Percentiles rank a stretch among this genome's conserved stretches.
Evolutionary conservation across 2,113 vertebrate species (phyloP).

Genomic region (Circaetus gallicus): DNA sequence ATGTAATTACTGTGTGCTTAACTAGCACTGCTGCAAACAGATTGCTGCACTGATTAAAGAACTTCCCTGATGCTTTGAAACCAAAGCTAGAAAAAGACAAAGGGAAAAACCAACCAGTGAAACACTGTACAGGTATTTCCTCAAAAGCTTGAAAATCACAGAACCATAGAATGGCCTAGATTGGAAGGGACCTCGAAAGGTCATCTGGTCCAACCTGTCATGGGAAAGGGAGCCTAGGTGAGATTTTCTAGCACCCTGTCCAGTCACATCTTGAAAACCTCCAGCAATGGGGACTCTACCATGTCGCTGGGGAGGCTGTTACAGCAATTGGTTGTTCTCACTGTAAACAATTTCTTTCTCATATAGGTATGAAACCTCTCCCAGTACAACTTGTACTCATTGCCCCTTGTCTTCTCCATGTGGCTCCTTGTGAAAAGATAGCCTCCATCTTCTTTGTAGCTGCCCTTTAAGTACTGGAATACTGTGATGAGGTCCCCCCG

Average conservation of each 20-base stretch:
- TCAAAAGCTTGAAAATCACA: neutral
- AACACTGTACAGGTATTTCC: neutral
- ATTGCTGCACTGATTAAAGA: neutral
- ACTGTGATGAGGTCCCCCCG: neutral
- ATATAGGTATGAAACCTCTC: neutral
- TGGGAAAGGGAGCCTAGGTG: neutral
- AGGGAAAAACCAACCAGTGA: neutral
- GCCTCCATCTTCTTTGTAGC: neutral
- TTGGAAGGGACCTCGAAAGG: neutral
- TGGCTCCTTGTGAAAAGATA: neutral
- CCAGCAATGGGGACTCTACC: accelerated
- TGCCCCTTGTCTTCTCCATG: neutral
- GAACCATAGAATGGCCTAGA: neutral
- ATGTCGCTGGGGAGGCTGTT: neutral
- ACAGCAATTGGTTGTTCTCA: neutral
- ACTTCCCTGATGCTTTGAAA: neutral
- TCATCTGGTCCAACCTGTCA: neutral
- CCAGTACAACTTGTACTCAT: accelerated
- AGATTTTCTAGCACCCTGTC: neutral
- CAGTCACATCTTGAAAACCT: neutral
- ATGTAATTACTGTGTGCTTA: neutral
- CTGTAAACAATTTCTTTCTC: neutral
- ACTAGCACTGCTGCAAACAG: neutral
- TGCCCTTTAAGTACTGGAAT: neutral
- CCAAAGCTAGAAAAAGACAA: neutral